A percentile compares a stretch with the other conserved stretches of the same genome.
phyloP scores from a whole-genome alignment of 2,888 invertebrate genomes.

The Macaria notata region DNA sequence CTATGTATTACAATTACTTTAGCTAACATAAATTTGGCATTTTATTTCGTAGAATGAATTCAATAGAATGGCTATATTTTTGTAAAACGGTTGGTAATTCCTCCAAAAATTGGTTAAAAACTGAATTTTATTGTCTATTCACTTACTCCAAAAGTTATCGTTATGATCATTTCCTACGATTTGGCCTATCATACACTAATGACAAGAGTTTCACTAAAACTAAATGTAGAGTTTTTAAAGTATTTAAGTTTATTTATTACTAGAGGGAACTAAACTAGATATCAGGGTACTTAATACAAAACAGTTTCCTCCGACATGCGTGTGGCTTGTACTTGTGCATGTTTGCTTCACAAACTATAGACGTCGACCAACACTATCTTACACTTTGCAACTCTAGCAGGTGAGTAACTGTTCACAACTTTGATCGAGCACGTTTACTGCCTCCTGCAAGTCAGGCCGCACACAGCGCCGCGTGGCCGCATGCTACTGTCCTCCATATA shows the following conservation, averaged over 20 bases:
- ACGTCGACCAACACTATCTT: too few relatives aligned
- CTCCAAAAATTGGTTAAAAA: conserved; percentile 16
- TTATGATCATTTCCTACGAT: conserved; percentile 15
- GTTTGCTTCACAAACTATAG: too few relatives aligned
- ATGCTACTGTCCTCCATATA: too few relatives aligned
- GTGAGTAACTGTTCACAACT: too few relatives aligned
- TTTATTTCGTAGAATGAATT: not conserved
- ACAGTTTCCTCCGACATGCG: not conserved
- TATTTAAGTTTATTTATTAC: not conserved
- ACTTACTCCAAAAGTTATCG: conserved; percentile 41
- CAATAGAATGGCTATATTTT: conserved; percentile 1
- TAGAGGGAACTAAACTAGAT: not conserved
- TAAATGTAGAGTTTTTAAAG: not conserved
- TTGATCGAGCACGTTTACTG: too few relatives aligned
- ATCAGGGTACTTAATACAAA: not conserved
- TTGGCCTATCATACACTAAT: conserved; percentile 27
- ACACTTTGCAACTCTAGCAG: too few relatives aligned
- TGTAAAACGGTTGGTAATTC: not conserved
- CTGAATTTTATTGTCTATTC: conserved; percentile 61
- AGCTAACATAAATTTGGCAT: conserved; percentile 6
- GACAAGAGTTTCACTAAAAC: conserved; percentile 22
- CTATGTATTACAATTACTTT: too few relatives aligned
- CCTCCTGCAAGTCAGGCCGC: too few relatives aligned
- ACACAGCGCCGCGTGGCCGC: too few relatives aligned
- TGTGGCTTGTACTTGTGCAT: too few relatives aligned